Conservation (phyloP, 2,113 vertebrate genomes). For the Pterophyllum scalare region DNA sequence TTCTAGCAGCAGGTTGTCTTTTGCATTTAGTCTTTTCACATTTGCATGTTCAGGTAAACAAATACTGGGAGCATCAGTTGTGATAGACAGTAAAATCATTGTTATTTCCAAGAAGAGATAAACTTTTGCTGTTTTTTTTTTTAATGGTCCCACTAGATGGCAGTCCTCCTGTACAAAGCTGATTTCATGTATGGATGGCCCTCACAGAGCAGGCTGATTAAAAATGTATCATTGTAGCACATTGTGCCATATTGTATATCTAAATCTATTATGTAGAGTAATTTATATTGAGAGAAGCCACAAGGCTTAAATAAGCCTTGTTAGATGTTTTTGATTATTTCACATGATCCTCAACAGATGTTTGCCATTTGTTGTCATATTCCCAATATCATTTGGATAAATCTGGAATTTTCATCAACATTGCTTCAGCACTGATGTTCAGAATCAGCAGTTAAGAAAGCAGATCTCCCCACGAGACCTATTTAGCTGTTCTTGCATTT, state of each 20-base stretch:
- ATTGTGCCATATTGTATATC: not conserved
- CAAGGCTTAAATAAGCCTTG: not conserved
- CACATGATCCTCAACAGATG: not conserved
- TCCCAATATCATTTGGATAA: not conserved
- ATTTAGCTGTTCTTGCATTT: not conserved
- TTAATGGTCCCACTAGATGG: conserved; percentile 56
- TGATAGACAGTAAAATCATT: not conserved
- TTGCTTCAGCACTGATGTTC: not conserved
- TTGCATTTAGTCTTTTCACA: not conserved
- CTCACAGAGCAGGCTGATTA: not conserved
- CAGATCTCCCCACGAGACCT: not conserved
- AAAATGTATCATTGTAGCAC: not conserved
- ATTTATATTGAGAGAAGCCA: rapidly evolving
- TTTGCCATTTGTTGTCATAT: not conserved
- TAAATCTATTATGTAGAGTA: not conserved
- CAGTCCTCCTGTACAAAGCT: conserved; percentile 19
- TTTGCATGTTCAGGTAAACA: not conserved
- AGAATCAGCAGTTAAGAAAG: not conserved
- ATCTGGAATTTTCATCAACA: not conserved
- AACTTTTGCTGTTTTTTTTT: not conserved
- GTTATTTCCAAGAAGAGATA: not conserved
- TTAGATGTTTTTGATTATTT: not conserved
- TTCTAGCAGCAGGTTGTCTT: not conserved
- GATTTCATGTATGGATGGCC: not conserved
- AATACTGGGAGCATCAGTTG: not conserved